phyloP scores from a whole-genome alignment of 2,113 vertebrate species.

The Ceyx cyanopectus region DNA sequence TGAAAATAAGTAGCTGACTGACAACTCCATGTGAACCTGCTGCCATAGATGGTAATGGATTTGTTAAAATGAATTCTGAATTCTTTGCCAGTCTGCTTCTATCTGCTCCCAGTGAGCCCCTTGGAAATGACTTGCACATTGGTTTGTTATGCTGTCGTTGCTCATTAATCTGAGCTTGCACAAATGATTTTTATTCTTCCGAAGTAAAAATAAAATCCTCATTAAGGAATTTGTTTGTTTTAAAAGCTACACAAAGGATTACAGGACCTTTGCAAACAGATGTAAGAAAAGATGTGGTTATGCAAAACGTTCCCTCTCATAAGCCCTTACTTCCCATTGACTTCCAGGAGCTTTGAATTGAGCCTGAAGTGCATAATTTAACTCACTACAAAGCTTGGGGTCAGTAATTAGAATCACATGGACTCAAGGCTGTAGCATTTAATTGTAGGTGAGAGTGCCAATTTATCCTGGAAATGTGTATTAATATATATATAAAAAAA shows the following conservation, averaged over 20 bases:
- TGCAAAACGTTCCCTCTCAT: conserved; percentile 22
- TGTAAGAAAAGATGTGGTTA: conserved; percentile 37
- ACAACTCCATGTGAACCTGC: not conserved
- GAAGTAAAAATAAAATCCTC: conserved; percentile 50
- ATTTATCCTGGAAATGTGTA: conserved; percentile 4
- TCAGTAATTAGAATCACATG: conserved; percentile 62
- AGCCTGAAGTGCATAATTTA: not conserved
- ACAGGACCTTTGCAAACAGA: conserved; percentile 39
- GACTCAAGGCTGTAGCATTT: not conserved
- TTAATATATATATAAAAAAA: not conserved
- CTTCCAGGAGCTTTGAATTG: conserved; percentile 38
- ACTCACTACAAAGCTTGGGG: conserved; percentile 25
- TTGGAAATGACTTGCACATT: conserved; percentile 3
- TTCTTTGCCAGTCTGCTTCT: not conserved
- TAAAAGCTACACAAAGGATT: conserved; percentile 57
- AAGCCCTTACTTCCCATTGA: conserved; percentile 4
- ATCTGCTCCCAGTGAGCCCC: not conserved
- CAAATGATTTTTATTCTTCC: conserved; percentile 53
- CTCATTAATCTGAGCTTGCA: conserved; percentile 55
- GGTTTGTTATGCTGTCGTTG: conserved; percentile 51
- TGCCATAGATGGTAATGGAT: conserved; percentile 15
- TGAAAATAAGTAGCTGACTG: not conserved
- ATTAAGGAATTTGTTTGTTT: conserved; percentile 67
- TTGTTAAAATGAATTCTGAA: not conserved
- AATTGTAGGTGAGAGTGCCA: conserved; percentile 19